These are phyloP conservation scores for Stichodactyla helianthus DNA, from an alignment of 64 coral and sea anemone species.

Conservation along the genomic window DNA sequence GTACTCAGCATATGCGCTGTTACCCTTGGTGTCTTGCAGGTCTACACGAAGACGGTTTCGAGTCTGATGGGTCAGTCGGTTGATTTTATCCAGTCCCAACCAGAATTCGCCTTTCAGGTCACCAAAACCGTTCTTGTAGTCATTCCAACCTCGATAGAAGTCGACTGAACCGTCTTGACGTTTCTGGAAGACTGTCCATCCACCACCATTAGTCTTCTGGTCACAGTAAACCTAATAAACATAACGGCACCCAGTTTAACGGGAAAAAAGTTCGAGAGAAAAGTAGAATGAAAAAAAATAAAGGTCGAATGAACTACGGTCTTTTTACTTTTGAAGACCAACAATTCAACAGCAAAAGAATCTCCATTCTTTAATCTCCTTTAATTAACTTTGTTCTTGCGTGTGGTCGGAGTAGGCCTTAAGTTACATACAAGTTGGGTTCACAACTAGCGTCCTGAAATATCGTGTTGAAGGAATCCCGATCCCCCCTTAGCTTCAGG, in stretches of 20 bases:
- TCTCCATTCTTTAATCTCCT: no score
- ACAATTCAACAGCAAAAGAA: neutral
- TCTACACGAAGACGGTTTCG: slow-evolving; percentile 30
- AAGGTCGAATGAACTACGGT: no score
- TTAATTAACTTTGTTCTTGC: no score
- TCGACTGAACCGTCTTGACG: slow-evolving; percentile 37
- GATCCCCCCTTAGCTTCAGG: no score
- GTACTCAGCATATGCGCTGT: slow-evolving; percentile 24
- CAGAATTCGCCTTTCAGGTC: slow-evolving; percentile 44
- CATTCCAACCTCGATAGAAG: slow-evolving; percentile 43
- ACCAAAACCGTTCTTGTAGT: slow-evolving; percentile 51
- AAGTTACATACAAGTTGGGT: no score
- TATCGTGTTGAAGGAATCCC: no score
- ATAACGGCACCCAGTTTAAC: neutral
- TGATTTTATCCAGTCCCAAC: slow-evolving; percentile 34
- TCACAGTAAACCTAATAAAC: neutral
- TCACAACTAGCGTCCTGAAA: no score
- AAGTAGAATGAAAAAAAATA: no score
- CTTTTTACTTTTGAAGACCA: neutral
- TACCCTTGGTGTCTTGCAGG: slow-evolving; percentile 13
- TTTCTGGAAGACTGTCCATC: slow-evolving; percentile 13
- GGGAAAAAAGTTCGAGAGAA: no score
- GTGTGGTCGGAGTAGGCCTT: no score
- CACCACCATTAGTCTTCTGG: neutral
- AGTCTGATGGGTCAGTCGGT: neutral